A percentile compares a stretch with the other conserved stretches of the same genome.
Conservation (phyloP, 2,888 invertebrate genomes). For the Lasioglossum malachurum region DNA sequence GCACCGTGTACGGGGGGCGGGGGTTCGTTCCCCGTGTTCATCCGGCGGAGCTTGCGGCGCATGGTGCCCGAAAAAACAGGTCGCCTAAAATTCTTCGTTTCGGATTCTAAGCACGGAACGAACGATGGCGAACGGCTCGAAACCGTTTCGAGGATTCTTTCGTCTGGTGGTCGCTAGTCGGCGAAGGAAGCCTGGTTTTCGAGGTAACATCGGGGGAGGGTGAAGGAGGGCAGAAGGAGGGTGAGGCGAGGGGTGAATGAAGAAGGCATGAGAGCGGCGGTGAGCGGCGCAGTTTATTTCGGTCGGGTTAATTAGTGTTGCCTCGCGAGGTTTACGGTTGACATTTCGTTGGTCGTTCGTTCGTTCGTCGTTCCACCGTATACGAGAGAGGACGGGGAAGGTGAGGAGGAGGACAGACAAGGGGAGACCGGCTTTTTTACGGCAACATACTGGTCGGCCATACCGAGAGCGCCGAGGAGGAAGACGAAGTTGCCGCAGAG, state of each 20-base stretch:
- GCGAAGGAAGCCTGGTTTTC: conserved; percentile 6
- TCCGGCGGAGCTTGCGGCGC: background rate
- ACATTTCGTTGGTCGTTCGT: conserved; percentile 83
- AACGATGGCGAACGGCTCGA: conserved; percentile 27
- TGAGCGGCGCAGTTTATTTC: conserved; percentile 83
- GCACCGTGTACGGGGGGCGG: background rate
- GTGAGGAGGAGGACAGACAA: conserved; percentile 68
- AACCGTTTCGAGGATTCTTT: conserved; percentile 49
- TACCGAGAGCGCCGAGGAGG: conserved; percentile 70
- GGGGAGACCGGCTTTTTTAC: conserved; percentile 80
- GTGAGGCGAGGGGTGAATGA: conserved; percentile 49
- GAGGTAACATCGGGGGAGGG: background rate
- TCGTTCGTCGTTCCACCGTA: conserved; percentile 71
- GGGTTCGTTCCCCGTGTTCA: background rate
- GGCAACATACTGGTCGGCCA: conserved; percentile 81
- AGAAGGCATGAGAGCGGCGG: conserved; percentile 64
- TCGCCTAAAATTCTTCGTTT: conserved; percentile 39
- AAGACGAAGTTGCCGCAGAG: conserved; percentile 65
- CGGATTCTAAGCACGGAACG: conserved; percentile 21
- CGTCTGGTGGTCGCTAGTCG: conserved; percentile 37
- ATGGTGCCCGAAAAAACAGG: conserved; percentile 1
- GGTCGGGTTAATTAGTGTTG: conserved; percentile 85
- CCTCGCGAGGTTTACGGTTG: conserved; percentile 85
- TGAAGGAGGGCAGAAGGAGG: conserved; percentile 41
- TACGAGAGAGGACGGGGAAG: conserved; percentile 58